Evolutionary conservation across 2,113 vertebrate species (phyloP).

Genomic region (Poeciliopsis prolifica): DNA sequence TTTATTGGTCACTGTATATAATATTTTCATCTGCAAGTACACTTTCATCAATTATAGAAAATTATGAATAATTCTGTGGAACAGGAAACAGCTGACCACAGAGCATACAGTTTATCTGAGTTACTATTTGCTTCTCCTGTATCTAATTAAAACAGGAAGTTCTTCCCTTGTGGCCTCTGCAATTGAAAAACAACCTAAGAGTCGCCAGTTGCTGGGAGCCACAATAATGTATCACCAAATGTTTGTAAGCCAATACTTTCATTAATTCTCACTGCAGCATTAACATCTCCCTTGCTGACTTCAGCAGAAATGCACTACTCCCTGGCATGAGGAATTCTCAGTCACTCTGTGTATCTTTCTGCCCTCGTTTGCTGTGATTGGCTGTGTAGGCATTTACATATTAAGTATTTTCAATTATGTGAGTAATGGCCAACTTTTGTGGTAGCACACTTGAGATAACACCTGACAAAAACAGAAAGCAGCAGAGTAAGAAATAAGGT

Average conservation of each 20-base stretch:
- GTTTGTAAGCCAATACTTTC: conserved; percentile 79
- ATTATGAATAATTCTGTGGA: conserved; percentile 8
- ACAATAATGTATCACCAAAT: conserved; percentile 78
- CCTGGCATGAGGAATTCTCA: conserved; percentile 64
- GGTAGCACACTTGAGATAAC: conserved; percentile 36
- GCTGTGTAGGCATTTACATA: conserved; percentile 61
- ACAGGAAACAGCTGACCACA: conserved; percentile 51
- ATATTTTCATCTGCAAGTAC: conserved; percentile 12
- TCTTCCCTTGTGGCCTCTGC: conserved; percentile 47
- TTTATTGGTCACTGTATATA: conserved; percentile 27
- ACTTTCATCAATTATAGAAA: conserved; percentile 5
- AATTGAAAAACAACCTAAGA: conserved; percentile 70
- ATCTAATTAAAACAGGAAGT: conserved; percentile 75
- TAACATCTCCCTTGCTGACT: conserved; percentile 79
- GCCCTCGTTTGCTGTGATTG: conserved; percentile 49
- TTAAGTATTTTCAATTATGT: conserved; percentile 68
- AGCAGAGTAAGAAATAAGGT: conserved; percentile 16
- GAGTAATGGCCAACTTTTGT: conserved; percentile 66
- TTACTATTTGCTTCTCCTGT: conserved; percentile 68
- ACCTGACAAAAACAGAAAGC: conserved; percentile 43
- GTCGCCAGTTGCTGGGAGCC: conserved; percentile 62
- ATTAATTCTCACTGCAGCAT: conserved; percentile 75
- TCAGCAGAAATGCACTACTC: conserved; percentile 68
- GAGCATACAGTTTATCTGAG: conserved; percentile 50
- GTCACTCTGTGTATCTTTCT: conserved; percentile 59